phyloP scores from a whole-genome alignment of 2,888 invertebrate species.

The Pimpla rufipes region DNA sequence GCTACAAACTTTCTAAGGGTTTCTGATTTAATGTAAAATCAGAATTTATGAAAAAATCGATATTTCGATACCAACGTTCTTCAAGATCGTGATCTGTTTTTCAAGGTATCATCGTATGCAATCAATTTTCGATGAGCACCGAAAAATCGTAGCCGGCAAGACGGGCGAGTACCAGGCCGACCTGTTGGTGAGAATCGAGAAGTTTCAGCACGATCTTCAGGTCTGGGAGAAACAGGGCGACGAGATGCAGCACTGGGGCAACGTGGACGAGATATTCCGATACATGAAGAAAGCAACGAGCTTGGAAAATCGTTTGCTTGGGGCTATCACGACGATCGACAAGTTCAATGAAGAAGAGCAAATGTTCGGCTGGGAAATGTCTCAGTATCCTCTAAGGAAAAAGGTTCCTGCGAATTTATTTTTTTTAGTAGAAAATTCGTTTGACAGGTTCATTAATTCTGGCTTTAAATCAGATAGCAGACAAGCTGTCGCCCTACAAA shows the following conservation, averaged over 20 bases:
- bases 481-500: slow-evolving; percentile 94
- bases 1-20: background rate
- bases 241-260: slow-evolving; percentile 95
- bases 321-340: slow-evolving; percentile 93
- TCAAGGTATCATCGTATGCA: slow-evolving; percentile 91
- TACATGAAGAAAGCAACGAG: slow-evolving; percentile 94
- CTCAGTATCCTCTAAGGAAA: slow-evolving; percentile 95
- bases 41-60: background rate
- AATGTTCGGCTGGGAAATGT: slow-evolving; percentile 94
- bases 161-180: slow-evolving; percentile 94
- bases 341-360: slow-evolving; percentile 96
- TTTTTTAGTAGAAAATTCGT: background rate
- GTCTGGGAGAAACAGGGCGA: slow-evolving; percentile 92
- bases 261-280: slow-evolving; percentile 92
- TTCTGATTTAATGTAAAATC: background rate
- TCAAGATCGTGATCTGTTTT: background rate
- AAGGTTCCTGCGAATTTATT: slow-evolving; percentile 79
- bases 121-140: slow-evolving; percentile 93
- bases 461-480: slow-evolving; percentile 87
- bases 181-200: slow-evolving; percentile 91
- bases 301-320: slow-evolving; percentile 89
- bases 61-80: no score
- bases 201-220: slow-evolving; percentile 94
- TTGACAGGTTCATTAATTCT: background rate
- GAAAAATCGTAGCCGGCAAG: slow-evolving; percentile 92